Conservation (phyloP, 2,888 invertebrate species). For the Ormyrus labotus region DNA sequence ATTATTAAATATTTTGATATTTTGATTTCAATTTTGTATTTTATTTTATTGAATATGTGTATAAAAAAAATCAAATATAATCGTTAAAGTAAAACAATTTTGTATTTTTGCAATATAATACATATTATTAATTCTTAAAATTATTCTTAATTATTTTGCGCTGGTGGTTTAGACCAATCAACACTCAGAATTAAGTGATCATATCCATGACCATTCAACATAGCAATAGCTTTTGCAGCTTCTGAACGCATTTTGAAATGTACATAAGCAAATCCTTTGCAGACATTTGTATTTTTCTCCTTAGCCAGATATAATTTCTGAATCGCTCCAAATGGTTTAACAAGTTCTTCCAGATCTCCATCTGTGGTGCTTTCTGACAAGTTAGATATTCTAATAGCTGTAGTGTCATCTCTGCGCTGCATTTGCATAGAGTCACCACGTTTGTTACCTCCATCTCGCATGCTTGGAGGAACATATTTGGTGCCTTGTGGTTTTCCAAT, state of each 20-base stretch:
- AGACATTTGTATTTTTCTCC: conserved; percentile 90
- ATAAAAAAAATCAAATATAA: not conserved
- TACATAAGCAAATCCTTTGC: conserved; percentile 98
- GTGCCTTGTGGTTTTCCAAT: conserved; percentile 76
- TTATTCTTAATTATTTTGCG: conserved; percentile 64
- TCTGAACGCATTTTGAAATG: conserved; percentile 95
- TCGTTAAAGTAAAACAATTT: not conserved
- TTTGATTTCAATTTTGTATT: too few species aligned
- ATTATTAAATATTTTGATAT: not conserved
- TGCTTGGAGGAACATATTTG: conserved; percentile 92
- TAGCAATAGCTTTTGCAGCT: conserved; percentile 93
- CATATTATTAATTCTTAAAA: not conserved
- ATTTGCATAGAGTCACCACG: conserved; percentile 83
- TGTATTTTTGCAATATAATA: conserved; percentile 30
- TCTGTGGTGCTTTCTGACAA: conserved; percentile 97
- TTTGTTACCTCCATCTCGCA: conserved; percentile 90
- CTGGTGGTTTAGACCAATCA: conserved; percentile 97
- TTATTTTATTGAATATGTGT: conserved; percentile 9
- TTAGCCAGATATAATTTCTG: conserved; percentile 97
- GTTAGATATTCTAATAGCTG: conserved; percentile 97
- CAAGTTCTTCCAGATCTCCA: conserved; percentile 95
- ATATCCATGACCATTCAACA: conserved; percentile 95
- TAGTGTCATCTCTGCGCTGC: conserved; percentile 86
- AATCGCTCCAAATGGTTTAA: conserved; percentile 94
- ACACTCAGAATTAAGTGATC: conserved; percentile 98